A percentile compares a stretch with the other conserved stretches of the same genome.
These are phyloP conservation scores for Melanargia galathea DNA, from an alignment of 2,888 invertebrate genomes.

Conservation along the genomic window DNA sequence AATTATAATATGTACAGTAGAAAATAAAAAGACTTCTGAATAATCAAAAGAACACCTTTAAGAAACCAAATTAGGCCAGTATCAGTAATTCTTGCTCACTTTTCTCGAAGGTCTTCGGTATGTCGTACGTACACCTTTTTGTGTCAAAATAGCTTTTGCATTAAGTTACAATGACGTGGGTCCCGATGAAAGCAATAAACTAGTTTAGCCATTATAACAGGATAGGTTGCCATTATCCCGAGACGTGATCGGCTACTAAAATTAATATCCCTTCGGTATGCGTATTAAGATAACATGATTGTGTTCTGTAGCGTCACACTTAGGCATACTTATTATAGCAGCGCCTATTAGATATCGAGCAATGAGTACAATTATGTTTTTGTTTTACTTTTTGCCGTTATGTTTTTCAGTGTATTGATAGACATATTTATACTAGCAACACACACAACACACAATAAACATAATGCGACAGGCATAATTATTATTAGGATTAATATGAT, in stretches of 20 bases:
- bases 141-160: background rate
- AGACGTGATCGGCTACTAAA: conserved; percentile 47
- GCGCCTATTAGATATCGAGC: background rate
- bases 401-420: no score
- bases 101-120: background rate
- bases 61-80: no score
- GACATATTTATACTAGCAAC: no score
- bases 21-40: no score
- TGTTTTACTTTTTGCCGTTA: no score
- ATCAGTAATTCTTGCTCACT: no score
- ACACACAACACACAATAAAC: no score
- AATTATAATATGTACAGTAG: no score
- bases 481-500: no score
- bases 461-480: no score
- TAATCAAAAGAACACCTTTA: no score
- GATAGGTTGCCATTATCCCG: conserved; percentile 47
- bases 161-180: conserved; percentile 5
- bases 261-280: conserved; percentile 39
- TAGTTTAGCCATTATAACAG: conserved; percentile 43
- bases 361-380: no score
- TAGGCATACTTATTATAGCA: background rate
- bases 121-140: background rate
- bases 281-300: conserved; percentile 11
- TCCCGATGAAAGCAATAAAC: conserved; percentile 37
- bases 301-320: background rate